phyloP scores from a whole-genome alignment of 2,888 invertebrate species.

The Cotesia congregata region DNA sequence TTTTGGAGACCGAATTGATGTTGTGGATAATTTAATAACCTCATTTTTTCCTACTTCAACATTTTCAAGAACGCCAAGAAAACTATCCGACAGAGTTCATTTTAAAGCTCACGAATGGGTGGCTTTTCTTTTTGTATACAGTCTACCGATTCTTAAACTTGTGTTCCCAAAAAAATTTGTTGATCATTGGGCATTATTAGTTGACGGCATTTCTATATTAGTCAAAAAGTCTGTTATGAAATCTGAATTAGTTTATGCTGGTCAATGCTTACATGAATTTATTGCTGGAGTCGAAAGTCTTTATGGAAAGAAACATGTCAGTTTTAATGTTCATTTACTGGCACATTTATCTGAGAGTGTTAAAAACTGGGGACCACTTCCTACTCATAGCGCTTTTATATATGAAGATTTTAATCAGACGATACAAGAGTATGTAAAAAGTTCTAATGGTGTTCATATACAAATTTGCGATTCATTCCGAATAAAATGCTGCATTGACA shows the following conservation, averaged over 20 bases:
- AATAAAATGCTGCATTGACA: not conserved
- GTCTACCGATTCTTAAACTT: constrained; percentile 29
- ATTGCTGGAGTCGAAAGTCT: not conserved
- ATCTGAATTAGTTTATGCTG: not conserved
- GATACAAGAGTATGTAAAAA: constrained; percentile 27
- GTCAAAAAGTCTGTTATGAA: not conserved
- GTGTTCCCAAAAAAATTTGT: constrained; percentile 25
- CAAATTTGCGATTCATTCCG: constrained; percentile 32
- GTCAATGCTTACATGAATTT: not conserved
- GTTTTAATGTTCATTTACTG: constrained; percentile 39
- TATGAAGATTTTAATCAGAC: too few species aligned
- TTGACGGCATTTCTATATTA: constrained; percentile 13
- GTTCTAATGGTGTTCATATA: constrained; percentile 19
- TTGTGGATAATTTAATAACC: constrained; percentile 23
- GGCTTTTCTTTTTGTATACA: constrained; percentile 39
- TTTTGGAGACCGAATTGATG: not conserved
- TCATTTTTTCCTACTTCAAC: constrained; percentile 29
- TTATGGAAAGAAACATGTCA: constrained; percentile 27
- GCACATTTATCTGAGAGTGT: constrained; percentile 30
- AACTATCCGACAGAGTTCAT: constrained; percentile 33
- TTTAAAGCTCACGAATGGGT: constrained; percentile 44
- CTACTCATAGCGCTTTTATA: too few species aligned
- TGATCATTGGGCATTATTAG: constrained; percentile 34
- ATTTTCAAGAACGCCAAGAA: constrained; percentile 39
- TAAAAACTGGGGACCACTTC: too few species aligned